phyloP scores from a whole-genome alignment of 2,797 vertebrate genomes.

The Neosilurus mollespiculum region DNA sequence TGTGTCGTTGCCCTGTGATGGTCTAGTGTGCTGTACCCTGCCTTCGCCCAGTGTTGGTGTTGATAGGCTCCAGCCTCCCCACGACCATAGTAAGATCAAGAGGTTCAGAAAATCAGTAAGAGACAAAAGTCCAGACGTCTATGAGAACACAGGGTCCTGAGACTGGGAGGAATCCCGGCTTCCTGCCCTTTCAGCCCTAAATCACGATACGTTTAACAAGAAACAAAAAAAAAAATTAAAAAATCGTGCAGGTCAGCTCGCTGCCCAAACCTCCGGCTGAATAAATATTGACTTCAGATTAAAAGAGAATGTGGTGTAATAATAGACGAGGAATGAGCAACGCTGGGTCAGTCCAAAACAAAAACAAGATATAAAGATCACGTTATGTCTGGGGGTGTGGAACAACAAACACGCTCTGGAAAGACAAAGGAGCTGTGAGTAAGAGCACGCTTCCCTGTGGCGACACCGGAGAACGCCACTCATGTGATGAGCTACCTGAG shows the following conservation, averaged over 20 bases:
- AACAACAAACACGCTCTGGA: conserved; percentile 50
- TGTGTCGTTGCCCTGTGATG: too few species aligned
- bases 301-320: neutral
- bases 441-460: conserved; percentile 35
- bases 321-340: conserved; percentile 4
- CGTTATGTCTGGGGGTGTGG: conserved; percentile 7
- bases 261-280: conserved; percentile 24
- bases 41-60: too few species aligned
- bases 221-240: conserved; percentile 27
- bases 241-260: conserved; percentile 18
- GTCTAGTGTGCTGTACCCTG: too few species aligned
- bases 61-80: too few species aligned
- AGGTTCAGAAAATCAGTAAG: too few species aligned
- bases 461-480: conserved; percentile 34
- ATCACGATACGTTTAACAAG: neutral
- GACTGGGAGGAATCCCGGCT: conserved; percentile 5
- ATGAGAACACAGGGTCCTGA: conserved; percentile 12
- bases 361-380: conserved; percentile 31
- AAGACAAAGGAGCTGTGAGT: conserved; percentile 47
- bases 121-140: neutral
- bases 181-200: conserved; percentile 16
- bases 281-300: conserved; percentile 52
- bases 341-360: conserved; percentile 4
- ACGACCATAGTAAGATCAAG: too few species aligned
- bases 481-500: conserved; percentile 75